phyloP scores from a whole-genome alignment of 2,888 invertebrate species.

The Campaea margaritaria region DNA sequence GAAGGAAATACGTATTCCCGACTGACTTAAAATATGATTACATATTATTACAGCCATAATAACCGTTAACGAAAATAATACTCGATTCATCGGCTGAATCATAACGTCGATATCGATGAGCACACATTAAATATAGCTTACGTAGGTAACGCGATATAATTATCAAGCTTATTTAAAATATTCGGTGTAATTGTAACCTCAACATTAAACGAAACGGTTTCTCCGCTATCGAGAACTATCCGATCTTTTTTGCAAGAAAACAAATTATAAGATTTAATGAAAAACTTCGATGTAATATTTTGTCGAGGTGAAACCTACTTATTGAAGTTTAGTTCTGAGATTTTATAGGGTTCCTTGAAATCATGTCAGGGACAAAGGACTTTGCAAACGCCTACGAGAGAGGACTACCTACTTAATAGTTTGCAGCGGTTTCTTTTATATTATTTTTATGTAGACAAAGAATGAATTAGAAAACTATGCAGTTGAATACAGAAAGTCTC shows the following conservation, averaged over 20 bases:
- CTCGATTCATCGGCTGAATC: slow-evolving; percentile 46
- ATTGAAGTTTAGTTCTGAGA: not conserved
- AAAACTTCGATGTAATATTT: not conserved
- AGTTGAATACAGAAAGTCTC: not conserved
- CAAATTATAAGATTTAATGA: not conserved
- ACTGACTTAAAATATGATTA: slow-evolving; percentile 61
- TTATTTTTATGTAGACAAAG: not conserved
- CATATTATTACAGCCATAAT: slow-evolving; percentile 41
- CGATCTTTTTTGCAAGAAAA: not conserved
- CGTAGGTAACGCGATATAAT: slow-evolving; percentile 60
- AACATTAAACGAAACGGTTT: slow-evolving; percentile 11
- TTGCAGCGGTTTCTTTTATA: not conserved
- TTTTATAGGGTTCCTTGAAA: slow-evolving; percentile 4
- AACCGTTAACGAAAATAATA: slow-evolving; percentile 51
- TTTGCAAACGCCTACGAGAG: not conserved
- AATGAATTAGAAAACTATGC: not conserved
- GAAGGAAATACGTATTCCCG: slow-evolving; percentile 58
- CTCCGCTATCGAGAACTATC: not conserved
- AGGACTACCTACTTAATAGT: not conserved
- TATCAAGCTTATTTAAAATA: slow-evolving; percentile 67
- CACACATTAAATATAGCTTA: slow-evolving; percentile 63
- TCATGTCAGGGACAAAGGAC: not conserved
- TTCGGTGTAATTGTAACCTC: not conserved
- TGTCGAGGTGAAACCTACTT: no score
- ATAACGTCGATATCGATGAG: slow-evolving; percentile 53